Evolutionary conservation across 2,888 invertebrate genomes (phyloP).

Genomic region (Drepanosiphum platanoidis): DNA sequence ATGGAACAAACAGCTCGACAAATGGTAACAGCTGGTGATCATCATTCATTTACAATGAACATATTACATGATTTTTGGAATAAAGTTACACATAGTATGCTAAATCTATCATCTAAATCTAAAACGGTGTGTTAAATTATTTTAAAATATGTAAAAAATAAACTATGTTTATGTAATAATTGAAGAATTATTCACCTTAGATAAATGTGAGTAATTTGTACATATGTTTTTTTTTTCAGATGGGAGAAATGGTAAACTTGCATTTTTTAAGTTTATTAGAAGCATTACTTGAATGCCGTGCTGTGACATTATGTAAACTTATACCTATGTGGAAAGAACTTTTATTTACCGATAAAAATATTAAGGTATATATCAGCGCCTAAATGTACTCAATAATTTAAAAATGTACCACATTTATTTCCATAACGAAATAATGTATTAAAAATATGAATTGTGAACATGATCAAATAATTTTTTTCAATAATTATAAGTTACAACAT

Average conservation of each 20-base stretch:
- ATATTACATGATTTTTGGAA: conserved; percentile 98
- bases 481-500: neutral
- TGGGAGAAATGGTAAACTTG: conserved; percentile 97
- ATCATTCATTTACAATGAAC: conserved; percentile 78
- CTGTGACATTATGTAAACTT: conserved; percentile 88
- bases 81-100: conserved; percentile 93
- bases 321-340: conserved; percentile 97
- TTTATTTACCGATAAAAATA: conserved; percentile 84
- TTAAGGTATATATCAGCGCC: conserved; percentile 73
- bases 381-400: neutral
- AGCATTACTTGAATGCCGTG: conserved; percentile 93
- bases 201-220: conserved; percentile 1
- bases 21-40: conserved; percentile 76
- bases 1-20: conserved; percentile 85
- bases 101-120: conserved; percentile 90
- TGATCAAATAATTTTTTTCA: too few relatives aligned
- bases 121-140: conserved; percentile 77
- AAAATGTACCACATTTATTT: neutral
- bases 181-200: conserved; percentile 8
- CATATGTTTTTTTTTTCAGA: conserved; percentile 70
- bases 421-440: neutral
- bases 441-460: neutral
- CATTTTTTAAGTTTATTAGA: conserved; percentile 96
- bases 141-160: conserved; percentile 27
- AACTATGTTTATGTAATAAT: neutral